A percentile compares a stretch with the other conserved stretches of the same genome.
Evolutionary conservation across 2,113 vertebrate species (phyloP).

Genomic region (Cisticola juncidis): DNA sequence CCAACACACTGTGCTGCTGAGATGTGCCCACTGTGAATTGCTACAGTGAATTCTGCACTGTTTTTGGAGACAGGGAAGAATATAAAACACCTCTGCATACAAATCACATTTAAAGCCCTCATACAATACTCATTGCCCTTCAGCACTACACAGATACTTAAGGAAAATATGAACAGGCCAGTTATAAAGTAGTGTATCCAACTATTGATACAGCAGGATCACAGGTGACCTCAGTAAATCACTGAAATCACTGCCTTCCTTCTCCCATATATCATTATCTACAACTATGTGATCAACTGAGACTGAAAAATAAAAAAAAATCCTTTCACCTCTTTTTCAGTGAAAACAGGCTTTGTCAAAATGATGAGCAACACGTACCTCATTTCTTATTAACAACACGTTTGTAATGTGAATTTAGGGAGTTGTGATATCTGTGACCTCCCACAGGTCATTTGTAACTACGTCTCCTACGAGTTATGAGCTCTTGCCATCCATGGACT

Average conservation of each 20-base stretch:
- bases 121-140: neutral
- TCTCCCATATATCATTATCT: neutral
- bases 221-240: neutral
- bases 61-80: neutral
- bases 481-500: slow-evolving; percentile 49
- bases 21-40: neutral
- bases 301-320: neutral
- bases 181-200: neutral
- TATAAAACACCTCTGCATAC: neutral
- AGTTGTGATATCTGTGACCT: slow-evolving; percentile 55
- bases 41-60: fast-evolving
- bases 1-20: neutral
- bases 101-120: neutral
- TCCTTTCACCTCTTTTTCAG: slow-evolving; percentile 4
- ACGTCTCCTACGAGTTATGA: slow-evolving; percentile 54
- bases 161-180: slow-evolving; percentile 41
- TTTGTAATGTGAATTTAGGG: slow-evolving; percentile 33
- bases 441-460: slow-evolving; percentile 72
- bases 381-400: slow-evolving; percentile 54
- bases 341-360: slow-evolving; percentile 27
- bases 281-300: neutral
- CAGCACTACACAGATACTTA: neutral
- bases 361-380: slow-evolving; percentile 8
- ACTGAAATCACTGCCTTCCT: neutral
- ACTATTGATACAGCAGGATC: slow-evolving; percentile 7